A percentile compares a stretch with the other conserved stretches of the same genome.
Conservation (phyloP, 1,140 invertebrate genomes). For the Lasioglossum baleicum region DNA sequence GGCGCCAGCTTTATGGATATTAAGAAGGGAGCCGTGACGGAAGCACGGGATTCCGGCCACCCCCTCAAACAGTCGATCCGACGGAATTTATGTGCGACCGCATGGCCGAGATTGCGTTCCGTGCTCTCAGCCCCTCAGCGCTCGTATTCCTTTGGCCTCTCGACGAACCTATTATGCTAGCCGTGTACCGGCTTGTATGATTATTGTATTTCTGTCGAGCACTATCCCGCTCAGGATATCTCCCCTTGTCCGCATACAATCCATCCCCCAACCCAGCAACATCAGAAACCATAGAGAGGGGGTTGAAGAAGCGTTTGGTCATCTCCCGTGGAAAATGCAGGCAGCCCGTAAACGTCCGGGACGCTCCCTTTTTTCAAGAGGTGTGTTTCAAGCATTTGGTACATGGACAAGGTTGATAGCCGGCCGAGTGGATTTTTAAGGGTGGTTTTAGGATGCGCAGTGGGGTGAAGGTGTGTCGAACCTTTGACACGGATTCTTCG, state of each 20-base stretch:
- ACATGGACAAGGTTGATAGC: neutral
- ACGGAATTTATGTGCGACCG: conserved; percentile 47
- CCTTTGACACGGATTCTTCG: too few relatives aligned
- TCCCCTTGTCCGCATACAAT: neutral
- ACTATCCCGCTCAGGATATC: conserved; percentile 7
- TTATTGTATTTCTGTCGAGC: conserved; percentile 44
- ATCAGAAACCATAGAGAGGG: neutral
- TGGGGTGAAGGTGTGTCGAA: too few relatives aligned
- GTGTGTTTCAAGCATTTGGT: neutral
- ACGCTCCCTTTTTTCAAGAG: neutral
- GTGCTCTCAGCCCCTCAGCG: neutral
- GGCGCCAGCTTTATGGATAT: conserved; percentile 35
- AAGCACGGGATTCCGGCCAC: neutral
- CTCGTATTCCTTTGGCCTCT: conserved; percentile 41
- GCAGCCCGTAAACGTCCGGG: neutral
- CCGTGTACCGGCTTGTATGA: conserved; percentile 37
- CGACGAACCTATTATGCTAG: conserved; percentile 27
- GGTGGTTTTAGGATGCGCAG: neutral
- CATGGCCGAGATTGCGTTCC: conserved; percentile 37
- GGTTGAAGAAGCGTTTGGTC: neutral
- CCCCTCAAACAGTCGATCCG: conserved; percentile 44
- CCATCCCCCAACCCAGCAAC: neutral
- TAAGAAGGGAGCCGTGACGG: conserved; percentile 19
- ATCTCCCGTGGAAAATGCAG: neutral
- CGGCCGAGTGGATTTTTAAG: too few relatives aligned